Evolutionary conservation across 1,140 invertebrate genomes (phyloP).

Genomic region (Aphidius gifuensis): DNA sequence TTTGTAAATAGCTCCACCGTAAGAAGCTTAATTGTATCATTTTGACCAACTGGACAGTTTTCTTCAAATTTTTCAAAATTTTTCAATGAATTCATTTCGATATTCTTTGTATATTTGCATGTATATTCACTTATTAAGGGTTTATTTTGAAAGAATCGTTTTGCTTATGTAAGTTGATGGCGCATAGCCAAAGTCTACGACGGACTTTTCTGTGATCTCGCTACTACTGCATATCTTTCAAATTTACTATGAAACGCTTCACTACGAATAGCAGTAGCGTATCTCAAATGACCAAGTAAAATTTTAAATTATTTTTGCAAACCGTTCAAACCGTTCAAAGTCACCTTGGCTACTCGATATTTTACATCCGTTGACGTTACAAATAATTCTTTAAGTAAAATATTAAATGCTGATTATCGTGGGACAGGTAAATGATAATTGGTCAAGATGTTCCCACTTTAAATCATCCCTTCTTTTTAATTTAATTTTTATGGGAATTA

Average conservation of each 20-base stretch:
- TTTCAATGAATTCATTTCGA: no score
- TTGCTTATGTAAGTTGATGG: conserved; percentile 16
- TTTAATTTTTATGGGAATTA: no score
- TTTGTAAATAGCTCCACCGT: conserved; percentile 2
- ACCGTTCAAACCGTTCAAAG: no score
- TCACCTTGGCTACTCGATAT: no score
- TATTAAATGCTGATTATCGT: no score
- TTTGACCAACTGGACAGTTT: neutral
- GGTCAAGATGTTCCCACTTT: no score
- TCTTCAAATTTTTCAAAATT: neutral
- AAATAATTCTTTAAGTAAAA: no score
- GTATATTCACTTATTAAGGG: neutral
- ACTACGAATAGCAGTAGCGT: conserved; percentile 24
- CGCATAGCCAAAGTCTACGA: conserved; percentile 20
- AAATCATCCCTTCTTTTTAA: no score
- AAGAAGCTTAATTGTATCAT: neutral
- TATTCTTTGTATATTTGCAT: neutral
- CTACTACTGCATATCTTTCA: conserved; percentile 20
- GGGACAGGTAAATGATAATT: no score
- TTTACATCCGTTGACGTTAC: no score
- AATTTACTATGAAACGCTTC: conserved; percentile 24
- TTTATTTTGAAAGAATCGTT: neutral
- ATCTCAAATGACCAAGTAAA: conserved; percentile 21
- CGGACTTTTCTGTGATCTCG: conserved; percentile 17
- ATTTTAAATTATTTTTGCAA: no score